Conservation (phyloP, 2,888 invertebrate species). For the Scaptomyza parva region DNA sequence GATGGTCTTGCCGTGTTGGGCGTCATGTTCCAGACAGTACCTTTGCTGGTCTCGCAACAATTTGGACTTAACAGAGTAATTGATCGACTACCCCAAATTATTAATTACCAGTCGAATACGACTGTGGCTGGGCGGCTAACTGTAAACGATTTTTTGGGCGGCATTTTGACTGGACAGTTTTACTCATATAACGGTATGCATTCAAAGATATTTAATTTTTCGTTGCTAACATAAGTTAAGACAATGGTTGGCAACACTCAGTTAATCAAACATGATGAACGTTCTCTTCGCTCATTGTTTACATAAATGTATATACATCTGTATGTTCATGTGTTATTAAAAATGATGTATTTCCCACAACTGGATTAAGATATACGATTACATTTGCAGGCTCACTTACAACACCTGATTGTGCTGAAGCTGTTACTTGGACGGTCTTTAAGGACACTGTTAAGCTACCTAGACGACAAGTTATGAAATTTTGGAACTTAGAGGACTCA, state of each 20-base stretch:
- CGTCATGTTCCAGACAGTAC: constrained; percentile 86
- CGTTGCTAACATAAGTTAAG: background rate
- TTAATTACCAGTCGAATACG: constrained; percentile 47
- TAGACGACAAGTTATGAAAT: constrained; percentile 47
- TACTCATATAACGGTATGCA: constrained; percentile 74
- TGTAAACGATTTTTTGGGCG: constrained; percentile 66
- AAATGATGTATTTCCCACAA: no score
- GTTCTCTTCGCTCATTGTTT: no score
- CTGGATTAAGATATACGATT: no score
- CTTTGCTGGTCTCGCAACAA: constrained; percentile 22
- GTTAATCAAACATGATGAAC: no score
- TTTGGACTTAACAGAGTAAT: constrained; percentile 65
- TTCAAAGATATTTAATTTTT: background rate
- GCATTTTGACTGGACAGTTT: constrained; percentile 63
- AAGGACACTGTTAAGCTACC: constrained; percentile 85
- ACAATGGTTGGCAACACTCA: no score
- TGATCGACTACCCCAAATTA: constrained; percentile 60
- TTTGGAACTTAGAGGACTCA: constrained; percentile 51
- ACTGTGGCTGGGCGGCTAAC: constrained; percentile 51
- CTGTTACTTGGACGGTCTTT: constrained; percentile 90
- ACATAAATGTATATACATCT: no score
- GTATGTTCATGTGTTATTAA: no score
- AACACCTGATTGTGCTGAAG: constrained; percentile 89
- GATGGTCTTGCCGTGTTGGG: constrained; percentile 88
- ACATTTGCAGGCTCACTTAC: constrained; percentile 88